Percentiles rank a stretch among this genome's conserved stretches.
Conservation (phyloP, 2,113 vertebrate genomes). For the Platysteira castanea region DNA sequence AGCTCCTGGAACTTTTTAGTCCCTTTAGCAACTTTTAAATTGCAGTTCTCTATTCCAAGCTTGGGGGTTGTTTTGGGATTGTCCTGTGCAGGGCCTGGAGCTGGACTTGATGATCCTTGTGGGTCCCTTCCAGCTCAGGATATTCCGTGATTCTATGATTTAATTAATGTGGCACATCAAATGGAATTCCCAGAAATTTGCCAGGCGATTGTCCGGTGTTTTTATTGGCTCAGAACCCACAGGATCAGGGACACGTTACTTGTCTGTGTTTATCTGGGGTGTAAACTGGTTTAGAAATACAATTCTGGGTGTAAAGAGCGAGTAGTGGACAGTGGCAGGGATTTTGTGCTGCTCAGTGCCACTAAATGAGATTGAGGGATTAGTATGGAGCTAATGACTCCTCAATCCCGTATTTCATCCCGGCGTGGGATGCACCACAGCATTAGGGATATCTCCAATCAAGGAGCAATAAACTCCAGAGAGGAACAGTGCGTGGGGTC, state of each 20-base stretch:
- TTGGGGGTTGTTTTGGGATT: not conserved
- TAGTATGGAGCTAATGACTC: not conserved
- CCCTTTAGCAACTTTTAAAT: not conserved
- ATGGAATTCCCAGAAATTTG: not conserved
- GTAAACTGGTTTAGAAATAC: not conserved
- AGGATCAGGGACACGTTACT: not conserved
- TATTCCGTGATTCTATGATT: rapidly evolving
- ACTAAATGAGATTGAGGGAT: conserved; percentile 16
- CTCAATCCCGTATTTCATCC: not conserved
- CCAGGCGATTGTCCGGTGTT: rapidly evolving
- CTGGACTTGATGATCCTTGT: not conserved
- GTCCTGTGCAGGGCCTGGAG: not conserved
- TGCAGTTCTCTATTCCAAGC: rapidly evolving
- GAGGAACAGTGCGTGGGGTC: not conserved
- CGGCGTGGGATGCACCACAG: rapidly evolving
- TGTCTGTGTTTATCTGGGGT: not conserved
- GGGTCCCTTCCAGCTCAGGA: not conserved
- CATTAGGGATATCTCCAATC: not conserved
- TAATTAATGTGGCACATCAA: not conserved
- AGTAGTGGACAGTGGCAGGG: not conserved
- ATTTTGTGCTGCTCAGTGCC: not conserved
- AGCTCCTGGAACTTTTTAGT: not conserved
- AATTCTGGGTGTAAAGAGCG: not conserved
- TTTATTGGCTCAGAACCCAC: not conserved
- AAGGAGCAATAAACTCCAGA: not conserved